Evolutionary conservation across 2,113 vertebrate genomes (phyloP).

Genomic region (Bufo gargarizans): DNA sequence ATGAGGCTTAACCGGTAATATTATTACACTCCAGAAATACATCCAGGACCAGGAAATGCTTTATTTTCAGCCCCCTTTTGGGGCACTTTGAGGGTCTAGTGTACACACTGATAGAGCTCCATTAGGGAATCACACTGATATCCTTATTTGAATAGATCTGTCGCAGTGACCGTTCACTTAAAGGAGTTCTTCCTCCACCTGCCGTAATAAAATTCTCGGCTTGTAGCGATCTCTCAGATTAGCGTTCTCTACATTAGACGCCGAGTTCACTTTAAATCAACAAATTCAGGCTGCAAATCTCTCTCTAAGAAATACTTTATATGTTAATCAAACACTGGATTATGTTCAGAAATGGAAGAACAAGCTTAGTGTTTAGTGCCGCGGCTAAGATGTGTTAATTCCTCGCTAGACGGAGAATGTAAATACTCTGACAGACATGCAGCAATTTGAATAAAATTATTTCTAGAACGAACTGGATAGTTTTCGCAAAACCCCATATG

Average conservation of each 20-base stretch:
- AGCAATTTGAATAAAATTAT: slow-evolving; percentile 43
- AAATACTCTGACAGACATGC: slow-evolving; percentile 48
- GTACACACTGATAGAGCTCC: too few relatives aligned
- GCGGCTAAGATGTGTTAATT: slow-evolving; percentile 49
- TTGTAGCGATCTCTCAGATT: slow-evolving; percentile 8
- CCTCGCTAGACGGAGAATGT: slow-evolving; percentile 33
- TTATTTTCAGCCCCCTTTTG: background rate
- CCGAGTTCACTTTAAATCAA: slow-evolving; percentile 43
- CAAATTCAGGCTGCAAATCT: slow-evolving; percentile 43
- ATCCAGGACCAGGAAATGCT: background rate
- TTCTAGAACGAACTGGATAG: slow-evolving; percentile 15
- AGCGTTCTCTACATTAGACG: background rate
- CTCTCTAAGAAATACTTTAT: slow-evolving; percentile 50
- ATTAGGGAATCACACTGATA: too few relatives aligned
- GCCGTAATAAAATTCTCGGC: slow-evolving; percentile 15
- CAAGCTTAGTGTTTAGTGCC: slow-evolving; percentile 44
- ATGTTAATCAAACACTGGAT: slow-evolving; percentile 54
- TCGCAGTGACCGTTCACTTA: background rate
- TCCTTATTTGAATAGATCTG: background rate
- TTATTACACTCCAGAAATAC: too few relatives aligned
- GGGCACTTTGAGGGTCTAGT: background rate
- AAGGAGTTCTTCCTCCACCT: slow-evolving; percentile 7
- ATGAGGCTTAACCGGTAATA: too few relatives aligned
- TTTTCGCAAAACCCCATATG: slow-evolving; percentile 18
- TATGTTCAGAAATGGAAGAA: slow-evolving; percentile 47